These are phyloP conservation scores for Pardalotus punctatus DNA, from an alignment of 2,113 vertebrate genomes.

Conservation along the genomic window DNA sequence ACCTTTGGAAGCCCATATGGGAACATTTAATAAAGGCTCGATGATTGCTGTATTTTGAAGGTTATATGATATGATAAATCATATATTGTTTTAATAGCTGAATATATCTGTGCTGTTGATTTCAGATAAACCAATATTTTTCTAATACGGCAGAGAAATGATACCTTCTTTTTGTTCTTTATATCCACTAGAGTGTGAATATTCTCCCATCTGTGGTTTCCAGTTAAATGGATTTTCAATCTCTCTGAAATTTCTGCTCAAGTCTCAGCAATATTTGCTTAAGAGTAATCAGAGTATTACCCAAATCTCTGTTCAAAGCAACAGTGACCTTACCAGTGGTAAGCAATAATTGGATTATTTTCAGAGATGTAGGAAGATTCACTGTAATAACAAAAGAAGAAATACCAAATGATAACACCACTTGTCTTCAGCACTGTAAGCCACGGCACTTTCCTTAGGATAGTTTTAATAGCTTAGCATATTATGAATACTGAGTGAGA, in stretches of 20 bases:
- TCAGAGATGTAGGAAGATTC: constrained; percentile 52
- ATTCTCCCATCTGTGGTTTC: constrained; percentile 38
- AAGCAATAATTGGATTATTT: constrained; percentile 66
- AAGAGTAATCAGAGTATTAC: constrained; percentile 53
- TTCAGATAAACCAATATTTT: constrained; percentile 50
- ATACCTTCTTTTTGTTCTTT: background rate
- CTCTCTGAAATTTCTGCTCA: constrained; percentile 39
- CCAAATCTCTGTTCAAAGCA: constrained; percentile 57
- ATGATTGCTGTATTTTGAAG: constrained; percentile 23
- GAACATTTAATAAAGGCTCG: constrained; percentile 32
- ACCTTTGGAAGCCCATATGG: constrained; percentile 1
- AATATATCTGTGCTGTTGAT: constrained; percentile 15
- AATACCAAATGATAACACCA: constrained; percentile 36
- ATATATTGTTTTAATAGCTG: constrained; percentile 39
- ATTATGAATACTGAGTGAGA: constrained; percentile 10
- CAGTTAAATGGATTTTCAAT: constrained; percentile 48
- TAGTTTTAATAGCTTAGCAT: constrained; percentile 28
- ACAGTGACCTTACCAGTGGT: constrained; percentile 38
- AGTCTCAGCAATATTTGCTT: constrained; percentile 52
- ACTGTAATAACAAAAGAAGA: constrained; percentile 52
- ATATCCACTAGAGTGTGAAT: background rate
- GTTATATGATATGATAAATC: constrained; percentile 14
- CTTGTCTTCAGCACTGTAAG: constrained; percentile 44
- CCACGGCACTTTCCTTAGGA: background rate
- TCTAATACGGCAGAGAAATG: background rate